phyloP scores from a whole-genome alignment of 2,888 invertebrate species.

The Helobdella robusta region DNA sequence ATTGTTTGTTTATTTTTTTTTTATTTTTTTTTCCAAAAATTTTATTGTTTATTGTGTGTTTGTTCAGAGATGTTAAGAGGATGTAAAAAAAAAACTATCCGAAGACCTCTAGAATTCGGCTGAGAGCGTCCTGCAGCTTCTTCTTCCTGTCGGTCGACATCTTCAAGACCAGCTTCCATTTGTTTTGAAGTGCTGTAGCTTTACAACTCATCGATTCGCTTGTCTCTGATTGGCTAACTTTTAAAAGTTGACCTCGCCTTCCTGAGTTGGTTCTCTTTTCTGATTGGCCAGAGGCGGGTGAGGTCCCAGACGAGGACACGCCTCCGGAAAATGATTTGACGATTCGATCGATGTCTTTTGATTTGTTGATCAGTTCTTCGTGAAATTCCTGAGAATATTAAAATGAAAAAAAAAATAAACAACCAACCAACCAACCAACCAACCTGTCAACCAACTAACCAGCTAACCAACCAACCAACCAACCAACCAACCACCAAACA shows the following conservation, averaged over 20 bases:
- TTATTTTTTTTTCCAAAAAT: no score
- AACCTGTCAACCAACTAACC: background rate
- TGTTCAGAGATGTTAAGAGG: no score
- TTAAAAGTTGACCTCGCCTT: conserved; percentile 42
- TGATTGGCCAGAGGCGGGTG: conserved; percentile 22
- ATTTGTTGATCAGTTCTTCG: conserved; percentile 45
- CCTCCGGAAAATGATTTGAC: conserved; percentile 39
- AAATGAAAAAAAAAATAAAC: background rate
- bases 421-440: background rate
- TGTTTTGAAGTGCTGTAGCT: conserved; percentile 44
- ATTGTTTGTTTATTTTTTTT: no score
- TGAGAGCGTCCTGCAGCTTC: conserved; percentile 45
- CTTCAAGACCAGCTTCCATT: conserved; percentile 47
- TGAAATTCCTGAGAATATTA: conserved; percentile 45
- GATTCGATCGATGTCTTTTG: conserved; percentile 43
- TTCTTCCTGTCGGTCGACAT: conserved; percentile 49
- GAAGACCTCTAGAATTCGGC: conserved; percentile 47
- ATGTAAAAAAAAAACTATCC: no score
- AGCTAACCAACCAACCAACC: background rate
- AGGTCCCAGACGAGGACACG: conserved; percentile 14
- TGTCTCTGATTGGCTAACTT: conserved; percentile 33
- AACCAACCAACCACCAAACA: background rate
- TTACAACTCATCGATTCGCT: conserved; percentile 39
- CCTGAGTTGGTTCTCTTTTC: conserved; percentile 26
- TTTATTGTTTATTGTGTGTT: no score